Evolutionary conservation across 2,888 invertebrate species (phyloP).

Genomic region (Diarsia mendica): DNA sequence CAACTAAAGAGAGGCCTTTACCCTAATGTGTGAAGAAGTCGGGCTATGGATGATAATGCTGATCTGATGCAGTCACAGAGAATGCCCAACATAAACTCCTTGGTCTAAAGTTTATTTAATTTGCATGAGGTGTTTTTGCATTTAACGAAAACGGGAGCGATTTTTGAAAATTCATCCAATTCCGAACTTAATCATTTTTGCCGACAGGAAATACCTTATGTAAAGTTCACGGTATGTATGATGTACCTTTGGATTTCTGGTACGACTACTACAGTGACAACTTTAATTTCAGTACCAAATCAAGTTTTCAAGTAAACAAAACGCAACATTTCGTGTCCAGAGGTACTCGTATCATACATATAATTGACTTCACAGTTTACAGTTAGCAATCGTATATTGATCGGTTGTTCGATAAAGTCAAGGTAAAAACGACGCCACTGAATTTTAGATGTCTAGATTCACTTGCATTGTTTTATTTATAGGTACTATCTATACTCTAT

Average conservation of each 20-base stretch:
- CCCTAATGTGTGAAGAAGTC: too few relatives aligned
- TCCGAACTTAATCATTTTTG: neutral
- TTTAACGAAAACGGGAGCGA: too few relatives aligned
- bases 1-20: too few relatives aligned
- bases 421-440: conserved; percentile 42
- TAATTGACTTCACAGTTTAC: neutral
- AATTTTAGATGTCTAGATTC: conserved; percentile 21
- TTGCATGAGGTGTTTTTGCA: too few relatives aligned
- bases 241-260: neutral
- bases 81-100: too few relatives aligned
- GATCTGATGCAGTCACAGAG: too few relatives aligned
- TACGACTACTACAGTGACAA: neutral
- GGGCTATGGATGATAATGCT: too few relatives aligned
- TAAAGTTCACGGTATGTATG: too few relatives aligned
- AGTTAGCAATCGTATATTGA: conserved; percentile 49
- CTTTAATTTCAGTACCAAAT: neutral
- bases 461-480: conserved; percentile 9
- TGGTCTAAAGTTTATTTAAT: too few relatives aligned
- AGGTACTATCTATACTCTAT: too few relatives aligned
- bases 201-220: neutral
- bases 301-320: neutral
- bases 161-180: too few relatives aligned
- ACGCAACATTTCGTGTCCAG: conserved; percentile 7
- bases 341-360: neutral
- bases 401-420: conserved; percentile 48